Evolutionary conservation across 1,140 invertebrate genomes (phyloP).

Genomic region (Brachionus rubens): DNA sequence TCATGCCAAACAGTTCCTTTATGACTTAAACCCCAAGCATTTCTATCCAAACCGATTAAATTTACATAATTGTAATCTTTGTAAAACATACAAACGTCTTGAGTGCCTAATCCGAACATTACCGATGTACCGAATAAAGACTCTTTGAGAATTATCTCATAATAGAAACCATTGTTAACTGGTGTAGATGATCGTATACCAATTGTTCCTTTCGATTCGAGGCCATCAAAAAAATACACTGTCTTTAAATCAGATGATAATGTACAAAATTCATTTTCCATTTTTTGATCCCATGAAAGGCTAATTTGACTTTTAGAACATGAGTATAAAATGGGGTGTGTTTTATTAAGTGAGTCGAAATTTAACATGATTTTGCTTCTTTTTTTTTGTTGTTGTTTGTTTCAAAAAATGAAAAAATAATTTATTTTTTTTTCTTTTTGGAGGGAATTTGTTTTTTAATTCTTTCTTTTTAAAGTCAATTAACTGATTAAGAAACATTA

Average conservation of each 20-base stretch:
- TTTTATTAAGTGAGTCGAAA: too few species aligned
- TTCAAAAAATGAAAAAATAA: too few species aligned
- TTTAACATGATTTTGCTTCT: too few species aligned
- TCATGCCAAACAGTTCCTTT: conserved; percentile 72
- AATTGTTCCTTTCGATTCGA: conserved; percentile 66
- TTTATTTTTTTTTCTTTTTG: too few species aligned
- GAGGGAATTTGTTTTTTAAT: too few species aligned
- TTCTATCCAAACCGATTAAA: conserved; percentile 69
- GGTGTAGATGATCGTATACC: conserved; percentile 67
- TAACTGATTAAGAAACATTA: too few species aligned
- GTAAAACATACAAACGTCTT: conserved; percentile 66
- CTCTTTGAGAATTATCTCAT: conserved; percentile 67
- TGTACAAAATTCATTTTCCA: neutral
- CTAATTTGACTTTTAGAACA: too few species aligned
- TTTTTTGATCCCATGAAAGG: neutral
- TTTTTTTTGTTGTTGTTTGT: too few species aligned
- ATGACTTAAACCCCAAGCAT: conserved; percentile 72
- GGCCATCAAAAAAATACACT: conserved; percentile 1
- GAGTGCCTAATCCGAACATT: conserved; percentile 73
- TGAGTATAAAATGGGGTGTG: too few species aligned
- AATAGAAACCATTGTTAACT: conserved; percentile 67
- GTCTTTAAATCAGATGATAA: neutral
- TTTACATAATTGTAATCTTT: conserved; percentile 66
- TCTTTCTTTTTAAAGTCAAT: too few species aligned
- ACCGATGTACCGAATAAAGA: conserved; percentile 73